These are phyloP conservation scores for Cottus gobio DNA, from an alignment of 2,113 vertebrate genomes.

Conservation along the genomic window DNA sequence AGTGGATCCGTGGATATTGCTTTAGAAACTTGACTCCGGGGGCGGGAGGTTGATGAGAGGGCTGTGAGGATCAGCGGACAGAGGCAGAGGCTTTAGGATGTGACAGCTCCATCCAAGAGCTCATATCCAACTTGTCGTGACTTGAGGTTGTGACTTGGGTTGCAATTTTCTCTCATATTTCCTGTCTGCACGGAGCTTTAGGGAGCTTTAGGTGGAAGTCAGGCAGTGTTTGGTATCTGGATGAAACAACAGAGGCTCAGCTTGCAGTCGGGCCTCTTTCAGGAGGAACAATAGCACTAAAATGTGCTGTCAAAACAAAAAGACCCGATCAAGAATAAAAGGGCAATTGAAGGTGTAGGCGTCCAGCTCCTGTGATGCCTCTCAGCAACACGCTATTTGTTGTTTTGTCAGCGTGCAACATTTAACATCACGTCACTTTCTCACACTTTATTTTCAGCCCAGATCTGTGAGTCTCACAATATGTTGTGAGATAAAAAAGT, in stretches of 20 bases:
- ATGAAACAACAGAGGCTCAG: background rate
- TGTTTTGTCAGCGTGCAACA: background rate
- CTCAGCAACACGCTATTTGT: background rate
- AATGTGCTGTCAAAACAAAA: constrained; percentile 31
- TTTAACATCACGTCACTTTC: background rate
- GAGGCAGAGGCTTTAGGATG: constrained; percentile 34
- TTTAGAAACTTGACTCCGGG: constrained; percentile 10
- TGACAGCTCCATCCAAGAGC: constrained; percentile 27
- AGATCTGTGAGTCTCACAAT: constrained; percentile 1
- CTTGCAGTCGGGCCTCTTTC: constrained; percentile 17
- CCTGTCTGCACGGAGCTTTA: background rate
- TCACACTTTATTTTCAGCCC: constrained; percentile 2
- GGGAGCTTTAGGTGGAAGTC: constrained; percentile 1
- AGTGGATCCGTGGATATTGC: background rate
- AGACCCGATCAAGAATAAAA: background rate
- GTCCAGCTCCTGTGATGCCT: background rate
- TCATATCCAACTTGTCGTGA: constrained; percentile 43
- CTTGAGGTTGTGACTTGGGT: constrained; percentile 49
- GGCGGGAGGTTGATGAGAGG: constrained; percentile 17
- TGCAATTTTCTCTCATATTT: constrained; percentile 39
- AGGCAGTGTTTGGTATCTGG: background rate
- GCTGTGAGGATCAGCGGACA: constrained; percentile 39
- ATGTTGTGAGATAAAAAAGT: constrained; percentile 8
- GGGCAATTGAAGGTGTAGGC: background rate
- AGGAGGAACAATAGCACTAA: constrained; percentile 2